Evolutionary conservation across 2,888 invertebrate genomes (phyloP).

Genomic region (Dynastes grantii): DNA sequence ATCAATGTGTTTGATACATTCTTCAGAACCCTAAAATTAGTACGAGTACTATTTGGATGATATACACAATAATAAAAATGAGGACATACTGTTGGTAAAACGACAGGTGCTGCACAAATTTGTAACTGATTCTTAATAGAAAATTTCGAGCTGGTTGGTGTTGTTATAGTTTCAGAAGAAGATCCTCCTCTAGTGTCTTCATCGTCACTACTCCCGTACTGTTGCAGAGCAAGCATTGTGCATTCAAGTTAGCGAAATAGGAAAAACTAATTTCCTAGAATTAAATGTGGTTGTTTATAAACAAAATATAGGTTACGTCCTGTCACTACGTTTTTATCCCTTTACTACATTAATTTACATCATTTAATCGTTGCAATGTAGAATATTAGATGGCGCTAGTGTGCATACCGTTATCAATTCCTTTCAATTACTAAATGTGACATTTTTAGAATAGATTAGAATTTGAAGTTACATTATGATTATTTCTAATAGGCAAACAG

Average conservation of each 20-base stretch:
- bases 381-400: no score
- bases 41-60: constrained; percentile 50
- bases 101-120: constrained; percentile 88
- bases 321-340: background rate
- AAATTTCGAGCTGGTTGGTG: constrained; percentile 68
- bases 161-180: background rate
- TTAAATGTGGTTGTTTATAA: background rate
- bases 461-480: no score
- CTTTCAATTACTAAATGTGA: no score
- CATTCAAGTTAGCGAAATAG: no score
- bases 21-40: constrained; percentile 78
- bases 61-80: background rate
- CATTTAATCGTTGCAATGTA: no score
- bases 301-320: background rate
- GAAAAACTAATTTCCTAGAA: no score
- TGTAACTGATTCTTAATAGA: constrained; percentile 78
- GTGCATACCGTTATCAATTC: no score
- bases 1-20: constrained; percentile 82
- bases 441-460: no score
- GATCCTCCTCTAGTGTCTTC: constrained; percentile 73
- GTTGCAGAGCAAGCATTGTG: constrained; percentile 81
- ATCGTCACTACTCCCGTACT: constrained; percentile 83
- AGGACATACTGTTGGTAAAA: constrained; percentile 82
- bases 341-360: background rate
- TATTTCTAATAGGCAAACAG: no score